Conservation (phyloP, 2,888 invertebrate species). For the Drepana falcataria region DNA sequence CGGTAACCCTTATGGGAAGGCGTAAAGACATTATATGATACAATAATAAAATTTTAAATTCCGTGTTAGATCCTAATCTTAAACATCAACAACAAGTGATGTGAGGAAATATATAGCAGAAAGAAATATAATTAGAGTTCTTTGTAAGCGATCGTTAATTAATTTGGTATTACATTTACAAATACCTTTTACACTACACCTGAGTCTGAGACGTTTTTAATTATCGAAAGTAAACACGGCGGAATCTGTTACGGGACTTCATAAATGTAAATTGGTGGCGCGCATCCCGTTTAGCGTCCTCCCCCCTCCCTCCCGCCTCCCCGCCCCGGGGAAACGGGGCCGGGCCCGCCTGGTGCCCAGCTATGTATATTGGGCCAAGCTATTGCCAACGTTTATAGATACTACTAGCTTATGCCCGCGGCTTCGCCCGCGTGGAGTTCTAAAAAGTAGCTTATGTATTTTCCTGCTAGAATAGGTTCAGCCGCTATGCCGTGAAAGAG, state of each 20-base stretch:
- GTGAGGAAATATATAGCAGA: no score
- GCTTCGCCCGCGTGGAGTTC: no score
- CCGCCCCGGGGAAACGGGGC: constrained; percentile 28
- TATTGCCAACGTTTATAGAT: neutral
- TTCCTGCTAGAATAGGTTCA: no score
- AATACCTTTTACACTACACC: constrained; percentile 27
- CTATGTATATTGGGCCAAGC: neutral
- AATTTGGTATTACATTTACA: neutral
- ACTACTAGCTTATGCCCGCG: neutral
- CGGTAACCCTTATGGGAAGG: no score
- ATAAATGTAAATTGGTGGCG: constrained; percentile 77
- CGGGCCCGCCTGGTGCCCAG: constrained; percentile 11
- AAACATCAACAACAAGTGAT: no score
- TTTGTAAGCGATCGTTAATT: no score
- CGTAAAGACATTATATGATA: no score
- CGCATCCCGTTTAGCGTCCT: constrained; percentile 67
- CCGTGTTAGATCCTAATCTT: no score
- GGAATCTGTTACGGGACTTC: constrained; percentile 74
- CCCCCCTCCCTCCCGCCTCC: constrained; percentile 21
- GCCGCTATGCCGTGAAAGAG: no score
- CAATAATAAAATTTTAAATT: no score
- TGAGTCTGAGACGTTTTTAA: constrained; percentile 68
- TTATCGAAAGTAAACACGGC: constrained; percentile 75
- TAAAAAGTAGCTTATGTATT: no score
- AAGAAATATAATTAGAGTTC: no score